phyloP scores from a whole-genome alignment of 2,888 invertebrate genomes.

The Hemithea aestivaria region DNA sequence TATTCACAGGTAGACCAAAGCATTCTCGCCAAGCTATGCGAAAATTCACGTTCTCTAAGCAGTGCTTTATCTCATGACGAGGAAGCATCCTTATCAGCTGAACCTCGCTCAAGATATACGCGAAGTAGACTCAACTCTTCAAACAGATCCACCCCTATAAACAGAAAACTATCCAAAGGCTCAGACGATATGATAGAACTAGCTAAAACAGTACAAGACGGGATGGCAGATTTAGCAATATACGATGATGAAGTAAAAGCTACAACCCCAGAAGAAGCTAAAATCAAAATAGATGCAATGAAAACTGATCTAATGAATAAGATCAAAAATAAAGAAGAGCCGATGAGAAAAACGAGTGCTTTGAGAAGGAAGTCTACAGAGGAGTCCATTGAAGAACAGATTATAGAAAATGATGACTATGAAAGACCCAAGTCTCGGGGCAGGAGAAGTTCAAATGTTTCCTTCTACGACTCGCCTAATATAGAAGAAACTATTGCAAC shows the following conservation, averaged over 20 bases:
- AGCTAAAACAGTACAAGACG: constrained; percentile 77
- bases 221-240: constrained; percentile 71
- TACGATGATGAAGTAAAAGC: constrained; percentile 52
- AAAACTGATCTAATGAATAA: constrained; percentile 62
- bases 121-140: constrained; percentile 53
- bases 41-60: constrained; percentile 60
- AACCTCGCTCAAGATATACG: constrained; percentile 54
- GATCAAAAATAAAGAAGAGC: constrained; percentile 57
- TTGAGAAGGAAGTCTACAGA: constrained; percentile 55
- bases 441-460: constrained; percentile 54
- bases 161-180: constrained; percentile 45
- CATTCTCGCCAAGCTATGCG: constrained; percentile 55
- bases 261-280: constrained; percentile 48
- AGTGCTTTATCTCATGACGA: constrained; percentile 65
- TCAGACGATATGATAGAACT: constrained; percentile 71
- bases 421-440: constrained; percentile 66
- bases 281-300: constrained; percentile 60
- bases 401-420: constrained; percentile 36
- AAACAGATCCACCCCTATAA: constrained; percentile 52
- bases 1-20: constrained; percentile 54
- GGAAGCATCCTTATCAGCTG: constrained; percentile 57
- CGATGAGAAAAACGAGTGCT: constrained; percentile 50
- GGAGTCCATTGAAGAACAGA: constrained; percentile 60
- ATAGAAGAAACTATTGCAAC: constrained; percentile 42
- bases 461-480: constrained; percentile 46